phyloP scores from a whole-genome alignment of 2,888 invertebrate genomes.

The Lasioglossum figueresi region DNA sequence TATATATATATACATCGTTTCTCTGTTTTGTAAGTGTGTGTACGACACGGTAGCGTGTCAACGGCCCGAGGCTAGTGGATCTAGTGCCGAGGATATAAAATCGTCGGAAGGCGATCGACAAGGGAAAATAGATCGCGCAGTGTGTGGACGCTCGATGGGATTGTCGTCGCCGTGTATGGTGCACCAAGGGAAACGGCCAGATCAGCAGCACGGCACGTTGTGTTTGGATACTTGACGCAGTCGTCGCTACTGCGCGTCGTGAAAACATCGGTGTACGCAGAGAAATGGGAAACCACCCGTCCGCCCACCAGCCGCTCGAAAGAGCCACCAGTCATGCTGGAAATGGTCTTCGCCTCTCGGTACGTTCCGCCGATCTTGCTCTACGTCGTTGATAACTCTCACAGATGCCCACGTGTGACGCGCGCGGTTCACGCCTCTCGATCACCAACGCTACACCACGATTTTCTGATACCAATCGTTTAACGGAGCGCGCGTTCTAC shows the following conservation, averaged over 20 bases:
- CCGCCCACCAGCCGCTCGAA: slow-evolving; percentile 93
- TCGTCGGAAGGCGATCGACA: slow-evolving; percentile 4
- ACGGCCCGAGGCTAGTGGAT: not conserved
- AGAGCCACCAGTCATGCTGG: slow-evolving; percentile 85
- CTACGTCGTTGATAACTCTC: slow-evolving; percentile 58
- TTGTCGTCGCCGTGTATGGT: slow-evolving; percentile 58
- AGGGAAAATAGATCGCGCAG: not conserved
- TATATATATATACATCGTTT: not conserved
- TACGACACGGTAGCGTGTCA: not conserved
- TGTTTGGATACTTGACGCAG: slow-evolving; percentile 70
- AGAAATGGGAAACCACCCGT: slow-evolving; percentile 92
- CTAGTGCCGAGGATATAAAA: not conserved
- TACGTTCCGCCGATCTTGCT: slow-evolving; percentile 71
- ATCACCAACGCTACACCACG: not conserved
- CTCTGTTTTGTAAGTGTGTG: not conserved
- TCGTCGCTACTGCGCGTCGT: slow-evolving; percentile 69
- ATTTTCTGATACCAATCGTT: slow-evolving; percentile 2
- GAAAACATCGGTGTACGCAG: slow-evolving; percentile 73
- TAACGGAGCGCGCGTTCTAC: slow-evolving; percentile 28
- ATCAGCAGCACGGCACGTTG: slow-evolving; percentile 49
- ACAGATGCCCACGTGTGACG: slow-evolving; percentile 59
- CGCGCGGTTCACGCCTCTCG: slow-evolving; percentile 20
- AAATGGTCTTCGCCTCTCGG: slow-evolving; percentile 82
- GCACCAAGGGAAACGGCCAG: slow-evolving; percentile 57
- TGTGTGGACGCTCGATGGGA: slow-evolving; percentile 46